Conservation (phyloP, 1,140 invertebrate genomes). For the Antheraea pernyi region DNA sequence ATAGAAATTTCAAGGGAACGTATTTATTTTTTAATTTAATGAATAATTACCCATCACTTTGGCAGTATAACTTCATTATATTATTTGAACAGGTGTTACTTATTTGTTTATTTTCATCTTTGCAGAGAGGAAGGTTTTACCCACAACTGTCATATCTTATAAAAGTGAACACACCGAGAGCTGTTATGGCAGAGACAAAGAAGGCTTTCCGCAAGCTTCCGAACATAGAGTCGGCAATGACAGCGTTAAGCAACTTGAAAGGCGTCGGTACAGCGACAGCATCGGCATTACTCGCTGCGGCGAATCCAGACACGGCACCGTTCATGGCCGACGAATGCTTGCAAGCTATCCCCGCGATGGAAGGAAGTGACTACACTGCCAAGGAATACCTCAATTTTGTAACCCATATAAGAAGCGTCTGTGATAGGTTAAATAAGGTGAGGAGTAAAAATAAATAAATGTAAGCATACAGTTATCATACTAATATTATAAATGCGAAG, state of each 20-base stretch:
- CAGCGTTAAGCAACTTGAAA: constrained; percentile 93
- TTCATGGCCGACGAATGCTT: constrained; percentile 99
- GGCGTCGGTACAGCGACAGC: constrained; percentile 96
- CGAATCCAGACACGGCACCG: constrained; percentile 93
- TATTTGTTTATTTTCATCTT: constrained; percentile 39
- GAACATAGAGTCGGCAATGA: constrained; percentile 93
- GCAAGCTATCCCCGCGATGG: constrained; percentile 95
- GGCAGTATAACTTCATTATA: neutral
- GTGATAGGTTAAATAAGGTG: constrained; percentile 91
- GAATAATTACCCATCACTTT: too few relatives aligned
- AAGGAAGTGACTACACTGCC: constrained; percentile 96
- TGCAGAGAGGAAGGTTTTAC: constrained; percentile 93
- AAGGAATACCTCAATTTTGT: constrained; percentile 98
- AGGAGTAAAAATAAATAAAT: constrained; percentile 66
- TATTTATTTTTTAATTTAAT: too few relatives aligned
- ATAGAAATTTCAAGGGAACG: too few relatives aligned
- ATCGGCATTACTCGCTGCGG: constrained; percentile 91
- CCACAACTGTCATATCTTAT: constrained; percentile 94
- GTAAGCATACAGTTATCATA: neutral
- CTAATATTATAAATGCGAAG: too few relatives aligned
- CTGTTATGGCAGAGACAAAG: constrained; percentile 93
- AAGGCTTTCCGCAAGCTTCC: constrained; percentile 95
- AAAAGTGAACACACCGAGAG: constrained; percentile 94
- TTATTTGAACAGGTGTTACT: neutral
- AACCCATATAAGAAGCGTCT: constrained; percentile 90